A percentile compares a stretch with the other conserved stretches of the same genome.
Conservation (phyloP, 2,797 vertebrate species). For the Mico argentatus region DNA sequence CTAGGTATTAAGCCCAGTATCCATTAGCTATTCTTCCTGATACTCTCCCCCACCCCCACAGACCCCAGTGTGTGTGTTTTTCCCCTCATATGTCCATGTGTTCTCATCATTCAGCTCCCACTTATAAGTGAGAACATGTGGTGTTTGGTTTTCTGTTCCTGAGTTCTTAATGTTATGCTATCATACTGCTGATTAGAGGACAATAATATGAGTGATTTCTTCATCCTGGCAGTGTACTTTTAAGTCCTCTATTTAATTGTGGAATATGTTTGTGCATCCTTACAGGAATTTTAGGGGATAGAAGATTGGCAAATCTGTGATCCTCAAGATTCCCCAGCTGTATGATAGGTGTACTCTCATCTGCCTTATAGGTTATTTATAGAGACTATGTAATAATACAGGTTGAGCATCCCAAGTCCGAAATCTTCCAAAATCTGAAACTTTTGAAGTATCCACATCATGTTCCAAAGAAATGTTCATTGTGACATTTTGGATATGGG, state of each 20-base stretch:
- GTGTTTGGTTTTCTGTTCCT: not conserved
- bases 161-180: not conserved
- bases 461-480: not conserved
- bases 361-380: constrained; percentile 25
- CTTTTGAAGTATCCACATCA: not conserved
- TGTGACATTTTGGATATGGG: not conserved
- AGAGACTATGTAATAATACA: not conserved
- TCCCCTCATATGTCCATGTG: no score
- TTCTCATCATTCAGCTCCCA: no score
- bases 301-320: constrained; percentile 19
- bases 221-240: constrained; percentile 45
- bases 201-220: constrained; percentile 27
- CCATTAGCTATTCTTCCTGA: no score
- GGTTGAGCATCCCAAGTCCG: not conserved
- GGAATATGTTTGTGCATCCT: constrained; percentile 11
- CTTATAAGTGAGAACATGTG: no score
- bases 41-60: no score
- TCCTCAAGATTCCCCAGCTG: not conserved
- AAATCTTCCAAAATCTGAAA: not conserved
- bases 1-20: no score
- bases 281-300: constrained; percentile 45
- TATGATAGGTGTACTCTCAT: not conserved
- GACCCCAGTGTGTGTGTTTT: no score
- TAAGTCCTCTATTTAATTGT: constrained; percentile 33
- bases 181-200: constrained; percentile 14